Base-by-base conservation (phyloP, 2,888 invertebrate genomes). In the Nomada ferruginata region DNA sequence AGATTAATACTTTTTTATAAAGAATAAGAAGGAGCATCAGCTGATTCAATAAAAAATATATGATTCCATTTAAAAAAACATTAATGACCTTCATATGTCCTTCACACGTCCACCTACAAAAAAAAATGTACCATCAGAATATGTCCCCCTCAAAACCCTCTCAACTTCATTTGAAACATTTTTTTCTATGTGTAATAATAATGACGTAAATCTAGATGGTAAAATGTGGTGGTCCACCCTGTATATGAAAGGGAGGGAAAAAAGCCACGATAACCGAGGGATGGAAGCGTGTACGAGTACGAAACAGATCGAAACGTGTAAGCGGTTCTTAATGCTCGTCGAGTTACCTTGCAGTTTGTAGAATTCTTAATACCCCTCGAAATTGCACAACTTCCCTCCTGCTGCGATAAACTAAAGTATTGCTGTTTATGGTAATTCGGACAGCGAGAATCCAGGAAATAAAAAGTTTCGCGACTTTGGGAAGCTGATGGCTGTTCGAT, bases 341-440 rank as follows among this genome's bases (percentile, higher is more conserved):
- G 23, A 71, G 65, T 63, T 70, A 47, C 18, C 63, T 47, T 52
- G 64, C 53, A 71, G 26, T 65, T 72, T 69, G 44, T 23, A 52
- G 44, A n/a, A 82, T 73, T 55, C 65, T 82, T 71, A 82, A 66
- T 71, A 55, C 60, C 53, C 42, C 15, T 50, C 4, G 79, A 61
- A 59, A 76, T 50, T 63, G n/a, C 20, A 7, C 13, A 71, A 75
- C 55, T 60, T 68, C 63, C 42, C n/a, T 60, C 11, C 20, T 15
- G 23, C 20, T 26, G 36, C 18, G 69, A 76, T 59, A 23, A 26
- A 55, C 50, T 18, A 13, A 20, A 68, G 71, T 57, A 50, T 63
- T 44, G 42, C 26, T 2, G 42, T 50, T 52, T 68, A 71, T 71
- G 60, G 29, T 29, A 60, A 60, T 71, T 60, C n/a, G 9, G 36